Conservation (phyloP, 2,113 vertebrate genomes). For the Gobio gobio region DNA sequence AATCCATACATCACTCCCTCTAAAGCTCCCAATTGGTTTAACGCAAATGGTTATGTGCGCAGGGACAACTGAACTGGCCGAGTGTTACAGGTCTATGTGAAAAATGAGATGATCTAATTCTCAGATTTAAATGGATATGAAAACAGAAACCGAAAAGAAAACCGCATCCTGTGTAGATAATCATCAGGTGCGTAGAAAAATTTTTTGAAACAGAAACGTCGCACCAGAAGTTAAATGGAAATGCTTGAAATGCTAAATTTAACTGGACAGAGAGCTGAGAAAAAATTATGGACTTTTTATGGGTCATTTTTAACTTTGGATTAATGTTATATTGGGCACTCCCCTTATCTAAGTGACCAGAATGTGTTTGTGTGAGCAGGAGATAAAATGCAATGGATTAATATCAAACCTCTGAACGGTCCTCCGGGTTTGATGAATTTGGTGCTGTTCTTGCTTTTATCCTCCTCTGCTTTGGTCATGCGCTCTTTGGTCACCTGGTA, state of each 20-base stretch:
- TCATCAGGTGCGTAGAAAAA: background rate
- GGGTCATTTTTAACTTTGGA: background rate
- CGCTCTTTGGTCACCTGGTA: conserved; percentile 86
- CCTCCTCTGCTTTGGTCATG: conserved; percentile 87
- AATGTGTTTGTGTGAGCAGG: background rate
- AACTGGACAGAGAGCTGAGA: conserved; percentile 56
- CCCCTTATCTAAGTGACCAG: background rate
- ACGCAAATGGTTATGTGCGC: background rate
- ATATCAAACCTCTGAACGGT: conserved; percentile 77
- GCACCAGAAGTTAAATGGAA: background rate
- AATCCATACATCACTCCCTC: conserved; percentile 23
- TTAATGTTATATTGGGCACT: background rate
- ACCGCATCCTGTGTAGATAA: conserved; percentile 4
- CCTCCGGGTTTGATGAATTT: conserved; percentile 90
- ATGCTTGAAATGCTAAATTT: background rate
- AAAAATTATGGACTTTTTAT: background rate
- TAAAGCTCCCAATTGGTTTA: conserved; percentile 9
- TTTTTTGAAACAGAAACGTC: background rate
- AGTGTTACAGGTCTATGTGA: background rate
- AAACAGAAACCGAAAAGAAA: conserved; percentile 21
- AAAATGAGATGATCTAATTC: background rate
- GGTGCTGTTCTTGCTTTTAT: conserved; percentile 85
- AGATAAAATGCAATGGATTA: background rate
- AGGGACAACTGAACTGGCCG: background rate
- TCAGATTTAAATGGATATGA: background rate